Conservation (phyloP, 1,140 invertebrate species). For the Macrobrachium rosenbergii region DNA sequence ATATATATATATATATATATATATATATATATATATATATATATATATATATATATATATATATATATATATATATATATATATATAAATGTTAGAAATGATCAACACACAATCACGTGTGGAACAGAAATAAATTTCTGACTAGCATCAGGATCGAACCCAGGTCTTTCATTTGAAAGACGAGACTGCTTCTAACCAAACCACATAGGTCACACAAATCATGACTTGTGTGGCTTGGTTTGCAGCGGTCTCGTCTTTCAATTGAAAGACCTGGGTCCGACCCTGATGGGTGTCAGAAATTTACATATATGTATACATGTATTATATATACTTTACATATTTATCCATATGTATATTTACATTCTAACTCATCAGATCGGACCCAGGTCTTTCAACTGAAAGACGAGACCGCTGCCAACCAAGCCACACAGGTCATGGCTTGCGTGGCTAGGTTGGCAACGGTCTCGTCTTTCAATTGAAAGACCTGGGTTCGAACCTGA, state of each 20-base stretch:
- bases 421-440: background rate
- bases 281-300: too few relatives aligned
- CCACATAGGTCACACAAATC: too few relatives aligned
- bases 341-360: conserved; percentile 6
- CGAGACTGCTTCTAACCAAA: too few relatives aligned
- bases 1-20: conserved; percentile 14
- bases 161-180: too few relatives aligned
- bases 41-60: conserved; percentile 5
- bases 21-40: conserved; percentile 19
- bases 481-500: background rate
- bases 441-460: background rate
- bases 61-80: background rate
- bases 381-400: background rate
- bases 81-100: too few relatives aligned
- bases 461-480: background rate
- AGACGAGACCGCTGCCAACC: background rate
- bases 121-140: too few relatives aligned
- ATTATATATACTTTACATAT: conserved; percentile 25
- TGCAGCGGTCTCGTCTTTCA: too few relatives aligned
- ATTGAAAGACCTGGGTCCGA: too few relatives aligned
- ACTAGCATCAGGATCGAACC: too few relatives aligned
- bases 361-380: background rate
- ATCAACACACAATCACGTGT: too few relatives aligned
- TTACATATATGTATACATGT: conserved; percentile 17
- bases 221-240: too few relatives aligned